phyloP scores from a whole-genome alignment of 2,888 invertebrate species.

The Seira ritae region DNA sequence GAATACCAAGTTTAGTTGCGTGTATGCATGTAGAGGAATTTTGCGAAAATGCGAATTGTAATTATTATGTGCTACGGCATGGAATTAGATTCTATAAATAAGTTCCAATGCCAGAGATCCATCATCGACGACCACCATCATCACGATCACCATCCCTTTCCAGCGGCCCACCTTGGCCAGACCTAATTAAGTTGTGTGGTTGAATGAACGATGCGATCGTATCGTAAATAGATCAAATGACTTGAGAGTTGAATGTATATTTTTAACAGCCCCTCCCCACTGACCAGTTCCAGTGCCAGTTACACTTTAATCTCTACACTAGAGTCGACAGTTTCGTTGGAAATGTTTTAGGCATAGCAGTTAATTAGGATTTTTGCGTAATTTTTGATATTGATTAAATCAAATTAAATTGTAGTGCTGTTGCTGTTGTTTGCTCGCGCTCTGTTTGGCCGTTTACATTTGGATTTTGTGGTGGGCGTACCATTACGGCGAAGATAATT shows the following conservation, averaged over 20 bases:
- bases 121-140: too few relatives aligned
- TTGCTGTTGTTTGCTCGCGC: slow-evolving; percentile 12
- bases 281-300: slow-evolving; percentile 3
- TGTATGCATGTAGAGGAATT: too few relatives aligned
- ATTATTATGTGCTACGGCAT: neutral
- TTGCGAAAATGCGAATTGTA: neutral
- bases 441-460: too few relatives aligned
- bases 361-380: neutral
- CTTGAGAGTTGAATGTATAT: neutral
- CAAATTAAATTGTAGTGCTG: neutral
- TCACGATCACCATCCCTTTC: too few relatives aligned
- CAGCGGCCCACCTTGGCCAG: slow-evolving; percentile 51
- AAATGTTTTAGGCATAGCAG: neutral
- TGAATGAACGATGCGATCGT: neutral
- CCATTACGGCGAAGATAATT: slow-evolving; percentile 18
- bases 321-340: slow-evolving; percentile 35
- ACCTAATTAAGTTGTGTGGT: slow-evolving; percentile 14
- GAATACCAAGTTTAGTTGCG: too few relatives aligned
- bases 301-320: slow-evolving; percentile 14
- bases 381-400: too few relatives aligned
- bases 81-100: neutral
- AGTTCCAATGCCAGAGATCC: neutral
- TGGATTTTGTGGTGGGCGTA: too few relatives aligned
- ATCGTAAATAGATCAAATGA: neutral
- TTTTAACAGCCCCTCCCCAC: neutral